Base-by-base conservation (phyloP, 2,888 invertebrate genomes). In the Acholoe squamosa region DNA sequence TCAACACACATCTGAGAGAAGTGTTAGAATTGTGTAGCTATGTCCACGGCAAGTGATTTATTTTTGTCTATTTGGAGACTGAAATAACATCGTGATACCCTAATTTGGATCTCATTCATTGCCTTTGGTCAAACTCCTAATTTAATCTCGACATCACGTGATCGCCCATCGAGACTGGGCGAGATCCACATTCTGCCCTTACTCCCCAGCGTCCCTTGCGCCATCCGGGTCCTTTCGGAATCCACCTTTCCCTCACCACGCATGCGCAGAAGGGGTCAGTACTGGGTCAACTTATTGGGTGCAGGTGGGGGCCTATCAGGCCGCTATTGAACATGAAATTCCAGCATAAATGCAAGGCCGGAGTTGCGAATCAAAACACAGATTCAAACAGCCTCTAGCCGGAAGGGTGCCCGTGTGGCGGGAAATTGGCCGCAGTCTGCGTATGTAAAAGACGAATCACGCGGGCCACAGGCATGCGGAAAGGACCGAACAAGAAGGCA, bases 391-490 rank as follows among this genome's bases (percentile, higher is more conserved):
- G 86, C 86, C 28, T 43, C 10, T 16, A 54, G 28, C 86, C n/a
- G 86, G 86, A 86, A 86, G 31, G 86, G 80, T 5, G 5, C 19
- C 43, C 43, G 5, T 54, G 86, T 12, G 84, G 12, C 19, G 52
- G 86, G 86, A 86, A 86, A 86, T 86, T 86, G 86, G 84, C 3
- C 28, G 28, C n/a, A 22, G 56, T 52, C 28, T 5, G 5, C 19
- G 43, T 54, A 52, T 51, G 86, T 86, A 86, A 86, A 86, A 54
- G 86, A 54, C 54, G 86, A 86, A 86, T 86, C 56, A 86, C 22
- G 86, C 25, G 19, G 86, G 28, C 33, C 56, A 31, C 54, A 86
- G 43, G 43, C 34, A 33, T 19, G 19, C 80, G 80, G 43, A 80
- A 80, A 34, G 76, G 76, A 61, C n/a, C n/a, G 61, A 31, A 76